Evolutionary conservation across 2,888 invertebrate genomes (phyloP).

Genomic region (Tenthredo notha): DNA sequence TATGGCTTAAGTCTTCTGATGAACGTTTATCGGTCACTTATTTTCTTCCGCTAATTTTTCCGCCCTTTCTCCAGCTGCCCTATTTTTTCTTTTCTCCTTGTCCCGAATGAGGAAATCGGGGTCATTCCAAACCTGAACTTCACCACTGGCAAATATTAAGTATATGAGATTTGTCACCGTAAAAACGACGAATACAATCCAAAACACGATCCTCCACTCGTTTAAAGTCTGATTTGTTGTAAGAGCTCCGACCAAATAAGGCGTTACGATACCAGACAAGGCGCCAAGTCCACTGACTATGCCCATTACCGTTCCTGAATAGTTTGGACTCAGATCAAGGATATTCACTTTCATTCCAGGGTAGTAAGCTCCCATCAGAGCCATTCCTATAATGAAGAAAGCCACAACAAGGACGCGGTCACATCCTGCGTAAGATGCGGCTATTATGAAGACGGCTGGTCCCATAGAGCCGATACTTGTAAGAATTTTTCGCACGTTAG

Average conservation of each 20-base stretch:
- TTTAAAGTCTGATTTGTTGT: constrained; percentile 72
- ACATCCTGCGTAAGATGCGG: constrained; percentile 80
- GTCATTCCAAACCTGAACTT: constrained; percentile 76
- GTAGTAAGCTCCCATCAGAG: constrained; percentile 86
- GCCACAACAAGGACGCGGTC: constrained; percentile 76
- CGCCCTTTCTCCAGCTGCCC: background rate
- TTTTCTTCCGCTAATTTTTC: background rate
- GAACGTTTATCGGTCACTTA: background rate
- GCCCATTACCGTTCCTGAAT: constrained; percentile 85
- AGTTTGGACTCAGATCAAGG: constrained; percentile 84
- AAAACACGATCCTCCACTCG: constrained; percentile 76
- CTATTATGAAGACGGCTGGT: constrained; percentile 83
- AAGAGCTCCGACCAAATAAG: constrained; percentile 82
- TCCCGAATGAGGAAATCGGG: constrained; percentile 62
- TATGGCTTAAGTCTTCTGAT: too few relatives aligned
- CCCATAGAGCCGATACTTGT: constrained; percentile 84
- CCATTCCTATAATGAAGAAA: constrained; percentile 83
- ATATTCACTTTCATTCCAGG: constrained; percentile 87
- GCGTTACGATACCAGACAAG: constrained; percentile 84
- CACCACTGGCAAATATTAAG: constrained; percentile 73
- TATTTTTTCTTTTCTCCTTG: background rate
- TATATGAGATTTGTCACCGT: constrained; percentile 72
- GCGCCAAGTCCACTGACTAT: constrained; percentile 86
- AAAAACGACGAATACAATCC: constrained; percentile 73
- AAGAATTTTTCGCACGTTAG: constrained; percentile 83